phyloP scores from a whole-genome alignment of 2,797 vertebrate genomes.

The Menidia menidia region DNA sequence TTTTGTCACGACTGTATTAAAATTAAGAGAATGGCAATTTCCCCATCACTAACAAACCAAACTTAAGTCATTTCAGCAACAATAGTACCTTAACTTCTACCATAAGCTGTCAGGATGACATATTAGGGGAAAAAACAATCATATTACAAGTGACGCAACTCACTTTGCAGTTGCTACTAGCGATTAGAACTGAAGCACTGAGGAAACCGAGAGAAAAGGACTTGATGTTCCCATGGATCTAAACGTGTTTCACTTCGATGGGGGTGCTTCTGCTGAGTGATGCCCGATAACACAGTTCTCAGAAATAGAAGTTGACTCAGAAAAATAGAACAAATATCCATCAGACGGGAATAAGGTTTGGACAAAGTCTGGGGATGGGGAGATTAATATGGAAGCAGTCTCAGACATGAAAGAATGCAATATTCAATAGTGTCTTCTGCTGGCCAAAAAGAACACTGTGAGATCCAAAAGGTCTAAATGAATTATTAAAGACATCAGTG shows the following conservation, averaged over 20 bases:
- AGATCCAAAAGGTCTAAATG: constrained; percentile 49
- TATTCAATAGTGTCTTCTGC: constrained; percentile 62
- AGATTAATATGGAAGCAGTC: constrained; percentile 61
- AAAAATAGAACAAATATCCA: constrained; percentile 74
- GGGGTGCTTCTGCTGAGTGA: constrained; percentile 24
- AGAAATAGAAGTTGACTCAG: constrained; percentile 65
- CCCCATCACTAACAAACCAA: neutral
- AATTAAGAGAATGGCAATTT: neutral
- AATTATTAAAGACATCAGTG: constrained; percentile 59
- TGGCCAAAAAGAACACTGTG: constrained; percentile 67
- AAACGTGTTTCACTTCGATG: constrained; percentile 52
- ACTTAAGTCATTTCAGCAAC: constrained; percentile 7
- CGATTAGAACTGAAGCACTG: constrained; percentile 12
- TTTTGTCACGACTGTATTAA: neutral
- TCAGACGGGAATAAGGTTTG: constrained; percentile 62
- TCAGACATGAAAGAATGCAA: constrained; percentile 71
- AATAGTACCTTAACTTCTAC: constrained; percentile 16
- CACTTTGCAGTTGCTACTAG: constrained; percentile 12
- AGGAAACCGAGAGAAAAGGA: constrained; percentile 11
- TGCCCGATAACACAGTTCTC: constrained; percentile 44
- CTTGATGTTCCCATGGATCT: constrained; percentile 41
- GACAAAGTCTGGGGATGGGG: constrained; percentile 57
- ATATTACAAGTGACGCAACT: constrained; percentile 8
- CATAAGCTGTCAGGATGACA: constrained; percentile 17
- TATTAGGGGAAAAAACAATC: constrained; percentile 8